Percentiles rank a stretch among this genome's conserved stretches.
These are phyloP conservation scores for Drosophila peninsularis DNA, from an alignment of 2,888 invertebrate species.

Conservation along the genomic window DNA sequence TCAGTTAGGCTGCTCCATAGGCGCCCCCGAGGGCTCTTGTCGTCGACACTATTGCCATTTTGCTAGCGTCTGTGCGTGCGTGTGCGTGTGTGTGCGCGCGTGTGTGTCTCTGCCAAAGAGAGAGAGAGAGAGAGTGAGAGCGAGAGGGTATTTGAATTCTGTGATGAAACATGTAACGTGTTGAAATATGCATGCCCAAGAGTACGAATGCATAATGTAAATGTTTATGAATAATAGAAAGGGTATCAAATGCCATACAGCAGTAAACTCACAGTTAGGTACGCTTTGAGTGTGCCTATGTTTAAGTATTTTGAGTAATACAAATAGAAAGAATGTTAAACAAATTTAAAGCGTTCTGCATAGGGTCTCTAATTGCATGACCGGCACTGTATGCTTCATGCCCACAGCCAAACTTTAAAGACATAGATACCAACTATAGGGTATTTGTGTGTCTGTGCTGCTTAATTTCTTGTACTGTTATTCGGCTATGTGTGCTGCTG, in stretches of 20 bases:
- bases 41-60: constrained; percentile 52
- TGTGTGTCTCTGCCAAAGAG: not conserved
- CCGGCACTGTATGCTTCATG: no score
- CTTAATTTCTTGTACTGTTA: constrained; percentile 12
- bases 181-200: not conserved
- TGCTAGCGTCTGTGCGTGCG: constrained; percentile 10
- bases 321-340: no score
- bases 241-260: not conserved
- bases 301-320: no score
- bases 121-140: constrained; percentile 1
- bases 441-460: constrained; percentile 17
- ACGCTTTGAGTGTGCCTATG: no score
- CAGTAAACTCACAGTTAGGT: no score
- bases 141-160: constrained; percentile 21
- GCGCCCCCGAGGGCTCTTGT: constrained; percentile 40
- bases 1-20: constrained; percentile 28
- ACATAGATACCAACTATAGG: constrained; percentile 1
- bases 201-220: not conserved
- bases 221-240: constrained; percentile 7
- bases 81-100: constrained; percentile 3
- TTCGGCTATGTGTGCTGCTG: constrained; percentile 53
- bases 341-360: no score
- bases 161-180: constrained; percentile 19
- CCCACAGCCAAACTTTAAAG: no score
- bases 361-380: no score